phyloP scores from a whole-genome alignment of 2,797 vertebrate genomes.

The Benthosema pterotum region DNA sequence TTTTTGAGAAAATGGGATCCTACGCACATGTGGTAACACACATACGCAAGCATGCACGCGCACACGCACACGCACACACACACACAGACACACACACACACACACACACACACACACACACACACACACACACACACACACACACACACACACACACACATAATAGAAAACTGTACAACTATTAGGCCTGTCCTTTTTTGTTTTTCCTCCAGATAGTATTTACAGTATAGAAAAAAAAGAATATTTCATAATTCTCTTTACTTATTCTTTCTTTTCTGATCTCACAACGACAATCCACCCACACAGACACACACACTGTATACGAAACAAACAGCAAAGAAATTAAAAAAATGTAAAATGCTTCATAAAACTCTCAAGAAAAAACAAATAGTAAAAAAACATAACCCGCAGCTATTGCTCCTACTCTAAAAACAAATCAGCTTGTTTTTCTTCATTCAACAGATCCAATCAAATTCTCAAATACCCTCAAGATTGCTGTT shows the following conservation, averaged over 20 bases:
- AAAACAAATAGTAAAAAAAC: conserved; percentile 28
- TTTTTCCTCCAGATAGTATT: conserved; percentile 61
- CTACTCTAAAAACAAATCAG: conserved; percentile 60
- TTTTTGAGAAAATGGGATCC: conserved; percentile 59
- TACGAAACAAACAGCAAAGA: conserved; percentile 52
- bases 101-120: conserved; percentile 44
- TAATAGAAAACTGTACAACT: conserved; percentile 71
- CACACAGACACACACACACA: conserved; percentile 47
- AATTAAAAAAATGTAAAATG: conserved; percentile 53
- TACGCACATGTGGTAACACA: conserved; percentile 44
- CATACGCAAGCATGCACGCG: conserved; percentile 50
- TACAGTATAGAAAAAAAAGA: conserved; percentile 62
- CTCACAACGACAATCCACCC: conserved; percentile 42
- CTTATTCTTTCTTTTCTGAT: conserved; percentile 48
- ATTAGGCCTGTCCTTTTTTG: conserved; percentile 21
- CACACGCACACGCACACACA: conserved; percentile 49
- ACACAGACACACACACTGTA: no score
- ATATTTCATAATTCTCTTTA: conserved; percentile 55
- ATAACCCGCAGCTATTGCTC: conserved; percentile 34
- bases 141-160: conserved; percentile 54
- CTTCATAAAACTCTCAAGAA: conserved; percentile 61
- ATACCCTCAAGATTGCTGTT: conserved; percentile 58
- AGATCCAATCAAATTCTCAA: conserved; percentile 64
- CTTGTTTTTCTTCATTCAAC: conserved; percentile 38
- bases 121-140: conserved; percentile 69